These are phyloP conservation scores for Notechis scutatus DNA, from an alignment of 2,113 vertebrate species.

Conservation along the genomic window DNA sequence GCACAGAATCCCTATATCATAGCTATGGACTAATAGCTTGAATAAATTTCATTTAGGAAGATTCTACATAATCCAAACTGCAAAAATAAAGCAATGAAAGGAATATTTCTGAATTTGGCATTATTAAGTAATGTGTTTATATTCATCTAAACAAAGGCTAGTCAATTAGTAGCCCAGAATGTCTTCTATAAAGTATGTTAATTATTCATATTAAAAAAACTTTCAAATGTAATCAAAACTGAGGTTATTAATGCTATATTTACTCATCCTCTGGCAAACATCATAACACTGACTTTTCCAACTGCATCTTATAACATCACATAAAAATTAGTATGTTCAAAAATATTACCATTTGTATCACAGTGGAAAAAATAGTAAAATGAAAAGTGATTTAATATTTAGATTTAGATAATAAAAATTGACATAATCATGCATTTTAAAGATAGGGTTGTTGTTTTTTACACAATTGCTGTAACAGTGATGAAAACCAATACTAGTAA, in stretches of 20 bases:
- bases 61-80: fast-evolving
- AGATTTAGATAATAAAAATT: background rate
- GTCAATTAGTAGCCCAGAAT: background rate
- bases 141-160: background rate
- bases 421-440: background rate
- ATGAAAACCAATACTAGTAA: background rate
- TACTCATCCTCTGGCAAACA: background rate
- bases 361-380: background rate
- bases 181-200: background rate
- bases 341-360: background rate
- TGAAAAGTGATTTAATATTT: background rate
- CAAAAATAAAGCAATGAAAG: background rate
- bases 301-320: background rate
- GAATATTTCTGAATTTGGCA: background rate
- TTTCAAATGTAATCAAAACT: background rate
- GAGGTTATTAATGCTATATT: background rate
- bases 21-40: background rate
- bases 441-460: slow-evolving; percentile 17
- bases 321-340: slow-evolving; percentile 16
- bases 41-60: background rate
- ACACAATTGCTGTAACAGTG: background rate
- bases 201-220: background rate
- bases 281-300: slow-evolving; percentile 1
- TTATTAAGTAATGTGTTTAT: background rate
- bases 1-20: background rate